phyloP scores from a whole-genome alignment of 2,113 vertebrate species.

The Mus pahari region DNA sequence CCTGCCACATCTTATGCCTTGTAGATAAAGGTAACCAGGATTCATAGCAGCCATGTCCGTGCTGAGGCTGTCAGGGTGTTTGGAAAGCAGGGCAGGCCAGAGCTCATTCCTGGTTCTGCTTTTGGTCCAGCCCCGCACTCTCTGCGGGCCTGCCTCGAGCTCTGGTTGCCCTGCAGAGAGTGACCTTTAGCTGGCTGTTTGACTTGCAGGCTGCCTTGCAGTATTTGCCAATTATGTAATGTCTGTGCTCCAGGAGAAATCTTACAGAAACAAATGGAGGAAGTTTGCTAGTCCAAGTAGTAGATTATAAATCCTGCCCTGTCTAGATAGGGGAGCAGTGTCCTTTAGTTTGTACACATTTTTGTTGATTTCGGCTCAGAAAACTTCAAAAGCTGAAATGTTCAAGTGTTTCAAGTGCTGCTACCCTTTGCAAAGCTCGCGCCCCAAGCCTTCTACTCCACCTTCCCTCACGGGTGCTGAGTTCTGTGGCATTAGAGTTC shows the following conservation, averaged over 20 bases:
- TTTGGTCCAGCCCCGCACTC: constrained; percentile 61
- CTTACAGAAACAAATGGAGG: constrained; percentile 89
- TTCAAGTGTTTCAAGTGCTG: constrained; percentile 60
- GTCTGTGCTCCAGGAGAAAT: constrained; percentile 88
- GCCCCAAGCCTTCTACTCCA: neutral
- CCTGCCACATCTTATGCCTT: neutral
- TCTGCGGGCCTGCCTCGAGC: constrained; percentile 79
- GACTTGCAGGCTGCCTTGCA: constrained; percentile 75
- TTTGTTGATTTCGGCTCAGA: constrained; percentile 75
- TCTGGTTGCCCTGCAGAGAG: constrained; percentile 83
- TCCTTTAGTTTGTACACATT: constrained; percentile 77
- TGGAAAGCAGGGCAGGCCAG: constrained; percentile 81
- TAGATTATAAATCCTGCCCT: constrained; percentile 87
- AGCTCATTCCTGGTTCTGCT: constrained; percentile 69
- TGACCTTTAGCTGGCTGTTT: constrained; percentile 80
- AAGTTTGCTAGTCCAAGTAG: constrained; percentile 87
- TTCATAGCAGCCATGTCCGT: no score
- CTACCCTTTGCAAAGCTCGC: neutral
- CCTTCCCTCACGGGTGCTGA: neutral
- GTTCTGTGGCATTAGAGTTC: neutral
- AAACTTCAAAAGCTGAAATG: constrained; percentile 77
- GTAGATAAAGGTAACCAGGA: neutral
- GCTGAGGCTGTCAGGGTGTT: constrained; percentile 58
- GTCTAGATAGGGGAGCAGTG: constrained; percentile 82
- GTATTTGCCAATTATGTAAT: constrained; percentile 88